Base-by-base conservation (phyloP, 2,888 invertebrate species). In the Xestia rhomboidea region DNA sequence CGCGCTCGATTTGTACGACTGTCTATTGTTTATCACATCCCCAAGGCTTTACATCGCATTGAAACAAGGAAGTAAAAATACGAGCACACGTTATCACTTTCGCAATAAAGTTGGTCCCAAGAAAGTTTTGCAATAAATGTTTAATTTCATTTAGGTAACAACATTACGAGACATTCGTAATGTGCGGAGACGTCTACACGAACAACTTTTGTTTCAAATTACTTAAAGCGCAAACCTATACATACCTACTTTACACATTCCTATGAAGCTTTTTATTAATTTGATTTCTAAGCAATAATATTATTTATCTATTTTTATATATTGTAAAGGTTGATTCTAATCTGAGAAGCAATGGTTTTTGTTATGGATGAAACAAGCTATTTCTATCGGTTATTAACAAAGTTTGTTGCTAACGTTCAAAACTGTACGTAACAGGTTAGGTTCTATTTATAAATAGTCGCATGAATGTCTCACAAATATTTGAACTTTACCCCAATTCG, bases 51-150 rank as follows among this genome's bases (percentile, higher is more conserved):
- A 76, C 51, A 83, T 78, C 67, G 49, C 66, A 83, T 57, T 62
- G 27, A 66, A 80, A 76, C 73, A 76, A 73, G 75, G 64, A 80
- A 75, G 77, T 70, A 84, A 85, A 87, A 85, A 82, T 86, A 82
- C 73, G 79, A 73, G 73, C 78, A 83, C 83, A 87, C 81, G 81
- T 89, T 88, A 85, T 89, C 85, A 77, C 82, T 75, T 82, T 81
- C 77, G 76, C 73, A 79, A 87, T 86, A 83, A 83, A 87, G 78
- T 86, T 89, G 82, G 77, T 76, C 66, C 72, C 71, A 77, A 70
- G 73, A 81, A 92, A 92, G 89, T 92, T 92, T 90, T 77, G 89
- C 82, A 89, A 91, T 92, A 92, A 92, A 91, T 91, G 91, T 90
- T 90, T 92, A 91, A 92, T 91, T 91, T 89, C 85, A 91, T 90